These are phyloP conservation scores for Vulpes ferrilata DNA, from an alignment of 2,113 vertebrate species.

Conservation along the genomic window DNA sequence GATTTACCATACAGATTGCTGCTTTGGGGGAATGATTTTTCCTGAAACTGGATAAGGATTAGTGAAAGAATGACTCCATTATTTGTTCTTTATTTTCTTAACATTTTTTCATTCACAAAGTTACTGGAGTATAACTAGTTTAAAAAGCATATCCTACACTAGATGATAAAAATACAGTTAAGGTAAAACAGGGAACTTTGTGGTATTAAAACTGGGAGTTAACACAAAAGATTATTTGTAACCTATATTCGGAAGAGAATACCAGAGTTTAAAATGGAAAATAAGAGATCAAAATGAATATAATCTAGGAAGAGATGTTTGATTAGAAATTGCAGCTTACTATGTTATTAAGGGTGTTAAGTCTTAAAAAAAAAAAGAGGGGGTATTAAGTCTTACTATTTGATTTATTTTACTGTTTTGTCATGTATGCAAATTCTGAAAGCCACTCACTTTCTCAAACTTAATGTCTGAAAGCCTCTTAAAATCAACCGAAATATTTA, in stretches of 20 bases:
- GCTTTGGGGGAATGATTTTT: constrained; percentile 38
- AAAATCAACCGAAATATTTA: constrained; percentile 42
- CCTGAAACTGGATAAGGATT: constrained; percentile 38
- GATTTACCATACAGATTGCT: constrained; percentile 2
- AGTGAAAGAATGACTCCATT: constrained; percentile 47
- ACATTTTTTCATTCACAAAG: constrained; percentile 2
- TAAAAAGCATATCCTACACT: not conserved
- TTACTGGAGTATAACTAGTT: constrained; percentile 12
- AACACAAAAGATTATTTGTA: constrained; percentile 52
- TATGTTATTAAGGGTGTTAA: not conserved
- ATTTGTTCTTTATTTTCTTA: constrained; percentile 27
- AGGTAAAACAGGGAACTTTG: constrained; percentile 7
- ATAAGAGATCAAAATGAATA: constrained; percentile 27
- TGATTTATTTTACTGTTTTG: constrained; percentile 55
- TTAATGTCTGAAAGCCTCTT: constrained; percentile 46
- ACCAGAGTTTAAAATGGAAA: constrained; percentile 22
- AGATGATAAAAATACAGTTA: constrained; percentile 48
- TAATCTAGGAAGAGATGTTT: constrained; percentile 26
- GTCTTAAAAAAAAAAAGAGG: not conserved
- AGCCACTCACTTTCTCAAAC: constrained; percentile 52
- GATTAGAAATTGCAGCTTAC: constrained; percentile 34
- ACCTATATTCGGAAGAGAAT: not conserved
- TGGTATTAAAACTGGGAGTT: not conserved
- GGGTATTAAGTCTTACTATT: not conserved
- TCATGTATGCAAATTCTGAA: constrained; percentile 47